A percentile compares a stretch with the other conserved stretches of the same genome.
Evolutionary conservation across 1,140 invertebrate genomes (phyloP).

Genomic region (Drosophila gunungcola): DNA sequence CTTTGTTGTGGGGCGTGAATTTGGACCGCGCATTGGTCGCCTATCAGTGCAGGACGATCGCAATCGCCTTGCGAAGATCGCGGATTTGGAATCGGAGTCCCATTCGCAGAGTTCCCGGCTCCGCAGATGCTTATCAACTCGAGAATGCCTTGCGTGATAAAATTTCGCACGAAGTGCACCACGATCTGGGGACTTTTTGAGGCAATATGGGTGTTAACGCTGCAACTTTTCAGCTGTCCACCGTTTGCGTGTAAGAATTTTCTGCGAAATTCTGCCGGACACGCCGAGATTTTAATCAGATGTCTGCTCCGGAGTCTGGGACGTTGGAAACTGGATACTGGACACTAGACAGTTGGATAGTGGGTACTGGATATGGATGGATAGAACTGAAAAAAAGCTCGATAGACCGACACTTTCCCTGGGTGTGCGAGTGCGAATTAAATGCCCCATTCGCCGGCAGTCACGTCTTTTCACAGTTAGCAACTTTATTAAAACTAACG

Average conservation of each 20-base stretch:
- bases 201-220: constrained; percentile 73
- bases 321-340: not conserved
- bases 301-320: constrained; percentile 41
- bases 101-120: not conserved
- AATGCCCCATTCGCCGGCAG: constrained; percentile 74
- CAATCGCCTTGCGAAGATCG: constrained; percentile 56
- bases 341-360: not conserved
- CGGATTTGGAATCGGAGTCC: constrained; percentile 40
- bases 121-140: constrained; percentile 61
- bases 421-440: constrained; percentile 67
- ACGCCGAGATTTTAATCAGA: constrained; percentile 75
- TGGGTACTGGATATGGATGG: not conserved
- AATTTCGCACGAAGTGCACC: constrained; percentile 69
- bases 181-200: constrained; percentile 5
- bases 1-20: constrained; percentile 57
- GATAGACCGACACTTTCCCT: constrained; percentile 70
- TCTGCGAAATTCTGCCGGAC: constrained; percentile 65
- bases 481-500: constrained; percentile 83
- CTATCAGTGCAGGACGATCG: constrained; percentile 50
- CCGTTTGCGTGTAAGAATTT: constrained; percentile 76
- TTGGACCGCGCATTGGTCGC: constrained; percentile 17
- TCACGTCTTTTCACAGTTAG: constrained; percentile 82
- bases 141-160: constrained; percentile 77
- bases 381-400: not conserved
- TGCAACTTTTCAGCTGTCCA: constrained; percentile 78